Conservation (phyloP, 2,797 vertebrate genomes). For the Mus minutoides region DNA sequence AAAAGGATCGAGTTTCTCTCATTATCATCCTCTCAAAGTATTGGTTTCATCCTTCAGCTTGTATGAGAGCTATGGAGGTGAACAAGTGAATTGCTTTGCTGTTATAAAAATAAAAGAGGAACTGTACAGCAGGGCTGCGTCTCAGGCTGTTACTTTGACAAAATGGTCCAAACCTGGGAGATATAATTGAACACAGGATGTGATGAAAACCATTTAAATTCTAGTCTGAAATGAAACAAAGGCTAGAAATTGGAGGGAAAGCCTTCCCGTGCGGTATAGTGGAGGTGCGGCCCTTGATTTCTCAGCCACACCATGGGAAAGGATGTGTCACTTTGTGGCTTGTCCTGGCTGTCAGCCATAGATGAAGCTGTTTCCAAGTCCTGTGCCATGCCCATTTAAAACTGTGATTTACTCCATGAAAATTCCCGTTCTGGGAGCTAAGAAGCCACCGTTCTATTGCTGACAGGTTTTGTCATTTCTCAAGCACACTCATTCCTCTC, state of each 20-base stretch:
- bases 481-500: slow-evolving; percentile 18
- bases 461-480: slow-evolving; percentile 15
- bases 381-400: neutral
- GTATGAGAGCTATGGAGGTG: slow-evolving; percentile 40
- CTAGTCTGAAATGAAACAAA: slow-evolving; percentile 55
- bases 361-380: slow-evolving; percentile 15
- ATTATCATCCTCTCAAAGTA: neutral
- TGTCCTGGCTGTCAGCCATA: neutral
- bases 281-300: neutral
- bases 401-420: neutral
- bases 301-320: neutral
- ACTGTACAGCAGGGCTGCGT: neutral
- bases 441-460: neutral
- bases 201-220: slow-evolving; percentile 51
- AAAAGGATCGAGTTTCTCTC: slow-evolving; percentile 37
- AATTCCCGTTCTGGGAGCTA: neutral
- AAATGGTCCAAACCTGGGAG: slow-evolving; percentile 52
- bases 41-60: slow-evolving; percentile 58
- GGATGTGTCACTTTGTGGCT: neutral
- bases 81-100: slow-evolving; percentile 56
- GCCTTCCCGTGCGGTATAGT: neutral
- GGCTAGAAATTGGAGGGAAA: slow-evolving; percentile 39
- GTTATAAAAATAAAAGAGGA: slow-evolving; percentile 53
- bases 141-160: slow-evolving; percentile 43
- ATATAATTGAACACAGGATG: neutral